These are phyloP conservation scores for Ctenicera cuprea DNA, from an alignment of 2,888 invertebrate genomes.

Conservation along the genomic window DNA sequence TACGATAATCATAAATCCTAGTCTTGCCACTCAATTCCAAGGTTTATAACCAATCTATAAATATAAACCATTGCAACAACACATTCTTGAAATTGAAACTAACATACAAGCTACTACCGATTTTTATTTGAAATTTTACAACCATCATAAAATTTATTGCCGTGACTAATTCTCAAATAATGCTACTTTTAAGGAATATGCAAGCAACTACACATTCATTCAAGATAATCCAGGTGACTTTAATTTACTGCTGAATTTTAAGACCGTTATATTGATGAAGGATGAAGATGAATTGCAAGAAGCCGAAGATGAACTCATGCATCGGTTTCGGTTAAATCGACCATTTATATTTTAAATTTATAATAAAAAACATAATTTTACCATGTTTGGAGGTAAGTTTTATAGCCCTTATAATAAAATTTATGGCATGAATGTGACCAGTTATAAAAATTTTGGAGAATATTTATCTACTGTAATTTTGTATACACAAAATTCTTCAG, in stretches of 20 bases:
- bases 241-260: slow-evolving; percentile 2
- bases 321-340: not conserved
- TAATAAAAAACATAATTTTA: slow-evolving; percentile 6
- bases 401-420: slow-evolving; percentile 11
- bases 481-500: too few relatives aligned
- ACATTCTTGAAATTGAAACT: too few relatives aligned
- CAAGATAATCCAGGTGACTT: slow-evolving; percentile 13
- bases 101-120: not conserved
- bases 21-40: not conserved
- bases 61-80: too few relatives aligned
- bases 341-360: slow-evolving; percentile 24
- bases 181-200: not conserved
- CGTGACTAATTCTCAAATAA: not conserved
- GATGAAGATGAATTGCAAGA: slow-evolving; percentile 3
- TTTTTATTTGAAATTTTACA: not conserved
- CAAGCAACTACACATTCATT: slow-evolving; percentile 3
- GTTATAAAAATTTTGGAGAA: not conserved
- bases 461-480: too few relatives aligned
- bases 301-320: not conserved
- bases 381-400: slow-evolving; percentile 4
- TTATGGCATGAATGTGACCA: slow-evolving; percentile 5
- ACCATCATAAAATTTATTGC: not conserved
- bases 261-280: not conserved
- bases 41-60: not conserved
- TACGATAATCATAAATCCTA: not conserved